Conservation (phyloP, 53 echinoderm and acorn worm species). For the Henricia sp. region DNA sequence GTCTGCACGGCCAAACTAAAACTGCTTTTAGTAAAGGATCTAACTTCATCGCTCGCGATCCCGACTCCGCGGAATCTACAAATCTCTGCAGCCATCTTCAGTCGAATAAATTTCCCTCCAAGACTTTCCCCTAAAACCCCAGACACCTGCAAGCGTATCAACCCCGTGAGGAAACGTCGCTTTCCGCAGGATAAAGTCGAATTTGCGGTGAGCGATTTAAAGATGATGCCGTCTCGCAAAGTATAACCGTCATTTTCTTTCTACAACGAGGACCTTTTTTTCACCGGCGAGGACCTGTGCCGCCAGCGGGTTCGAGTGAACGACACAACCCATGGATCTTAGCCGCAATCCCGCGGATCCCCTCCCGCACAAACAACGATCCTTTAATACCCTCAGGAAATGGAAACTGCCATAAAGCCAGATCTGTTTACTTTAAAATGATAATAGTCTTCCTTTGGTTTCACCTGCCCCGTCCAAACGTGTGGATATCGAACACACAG, state of each 20-base stretch:
- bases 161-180: neutral
- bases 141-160: slow-evolving; percentile 44
- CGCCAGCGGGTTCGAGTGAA: slow-evolving; percentile 1
- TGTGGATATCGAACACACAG: too few species aligned
- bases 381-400: slow-evolving; percentile 42
- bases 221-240: slow-evolving; percentile 7
- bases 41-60: slow-evolving; percentile 4
- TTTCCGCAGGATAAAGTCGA: slow-evolving; percentile 14
- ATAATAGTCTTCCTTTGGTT: neutral
- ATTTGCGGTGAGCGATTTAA: slow-evolving; percentile 30
- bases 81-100: slow-evolving; percentile 13
- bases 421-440: slow-evolving; percentile 35
- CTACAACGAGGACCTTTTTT: neutral
- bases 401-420: slow-evolving; percentile 46
- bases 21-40: neutral
- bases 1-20: slow-evolving; percentile 19
- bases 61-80: slow-evolving; percentile 8
- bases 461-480: slow-evolving; percentile 44
- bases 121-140: neutral
- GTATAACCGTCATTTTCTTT: slow-evolving; percentile 2
- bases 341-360: neutral
- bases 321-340: neutral
- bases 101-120: slow-evolving; percentile 9
- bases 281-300: neutral
- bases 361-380: neutral